Evolutionary conservation across 2,113 vertebrate genomes (phyloP), one percentile per base, ranked within the genome.

Genomic region (Thinocorus orbignyianus): DNA sequence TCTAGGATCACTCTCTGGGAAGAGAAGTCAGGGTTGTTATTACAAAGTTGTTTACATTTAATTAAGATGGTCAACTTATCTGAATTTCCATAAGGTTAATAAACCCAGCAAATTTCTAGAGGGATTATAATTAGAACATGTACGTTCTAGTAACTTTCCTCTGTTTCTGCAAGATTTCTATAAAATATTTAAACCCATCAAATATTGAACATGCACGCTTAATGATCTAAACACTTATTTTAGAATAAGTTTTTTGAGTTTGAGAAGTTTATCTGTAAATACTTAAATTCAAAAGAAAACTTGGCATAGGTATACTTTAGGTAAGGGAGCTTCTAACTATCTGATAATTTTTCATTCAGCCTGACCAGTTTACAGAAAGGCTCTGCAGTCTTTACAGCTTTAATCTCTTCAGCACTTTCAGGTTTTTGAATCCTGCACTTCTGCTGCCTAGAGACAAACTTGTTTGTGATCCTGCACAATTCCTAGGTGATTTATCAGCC

Each of bases 31-130:
- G 77, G 26, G 48, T 81, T 87, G 65, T 87, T 93, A 89, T 85
- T 96, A 96, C 70, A 76, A 92, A 91, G 81, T 90, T 96, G 93
- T 96, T 97, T 97, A 95, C 90, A 78, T 96, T 95, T 96, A 94
- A 84, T 96, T 96, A 91, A 94, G 95, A 95, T 0, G 9, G 64
- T 74, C 88, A 95, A 83, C 64, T 93, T 96, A 86, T 73, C 66
- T 80, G 54, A 85, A 60, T 92, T 88, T 96, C 72, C 52, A 24
- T 78, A 81, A 92, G 31, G 82, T 88, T 93, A 94, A 86, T 77
- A 92, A 96, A 86, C 18, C 35, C 55, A 73, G 73, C 11, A 92
- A 42, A 84, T 93, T 97, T 94, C 92, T 95, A 92, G 80, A 92
- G 80, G 83, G 70, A 86, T 86, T 94, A 88, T 81, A 92, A 91